phyloP scores from a whole-genome alignment of 2,888 invertebrate genomes.

The Acholoe squamosa region DNA sequence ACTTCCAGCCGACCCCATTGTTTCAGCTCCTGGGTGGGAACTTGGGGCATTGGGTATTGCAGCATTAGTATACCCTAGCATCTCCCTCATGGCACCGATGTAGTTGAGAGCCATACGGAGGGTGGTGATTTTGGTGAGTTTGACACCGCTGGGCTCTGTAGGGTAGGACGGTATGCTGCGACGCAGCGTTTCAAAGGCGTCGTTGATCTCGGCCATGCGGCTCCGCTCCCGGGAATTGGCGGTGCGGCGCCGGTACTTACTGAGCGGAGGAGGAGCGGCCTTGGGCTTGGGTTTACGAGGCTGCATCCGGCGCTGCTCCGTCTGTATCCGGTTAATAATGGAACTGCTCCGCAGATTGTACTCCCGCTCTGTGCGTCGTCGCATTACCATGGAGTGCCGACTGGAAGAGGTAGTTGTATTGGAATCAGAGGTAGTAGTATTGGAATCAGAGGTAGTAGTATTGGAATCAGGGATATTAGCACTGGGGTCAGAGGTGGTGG shows the following conservation, averaged over 20 bases:
- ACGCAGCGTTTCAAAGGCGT: conserved; percentile 92
- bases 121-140: conserved; percentile 93
- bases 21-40: not conserved
- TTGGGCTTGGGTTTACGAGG: conserved; percentile 83
- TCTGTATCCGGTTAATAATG: conserved; percentile 86
- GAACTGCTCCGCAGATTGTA: conserved; percentile 89
- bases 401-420: not conserved
- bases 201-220: conserved; percentile 94
- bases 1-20: not conserved
- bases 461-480: not conserved
- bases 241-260: conserved; percentile 94
- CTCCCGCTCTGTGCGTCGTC: conserved; percentile 75
- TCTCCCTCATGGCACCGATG: conserved; percentile 87
- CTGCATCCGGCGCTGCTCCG: conserved; percentile 82
- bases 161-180: conserved; percentile 86
- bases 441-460: not conserved
- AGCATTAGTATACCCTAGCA: conserved; percentile 73
- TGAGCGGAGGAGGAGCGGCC: conserved; percentile 87
- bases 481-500: not conserved
- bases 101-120: conserved; percentile 93
- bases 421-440: not conserved
- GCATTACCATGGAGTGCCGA: conserved; percentile 38
- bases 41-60: not conserved
- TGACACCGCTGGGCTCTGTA: conserved; percentile 83
- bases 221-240: conserved; percentile 94